A percentile compares a stretch with the other conserved stretches of the same genome.
phyloP scores from a whole-genome alignment of 2,888 invertebrate genomes.

The Macaria liturata region DNA sequence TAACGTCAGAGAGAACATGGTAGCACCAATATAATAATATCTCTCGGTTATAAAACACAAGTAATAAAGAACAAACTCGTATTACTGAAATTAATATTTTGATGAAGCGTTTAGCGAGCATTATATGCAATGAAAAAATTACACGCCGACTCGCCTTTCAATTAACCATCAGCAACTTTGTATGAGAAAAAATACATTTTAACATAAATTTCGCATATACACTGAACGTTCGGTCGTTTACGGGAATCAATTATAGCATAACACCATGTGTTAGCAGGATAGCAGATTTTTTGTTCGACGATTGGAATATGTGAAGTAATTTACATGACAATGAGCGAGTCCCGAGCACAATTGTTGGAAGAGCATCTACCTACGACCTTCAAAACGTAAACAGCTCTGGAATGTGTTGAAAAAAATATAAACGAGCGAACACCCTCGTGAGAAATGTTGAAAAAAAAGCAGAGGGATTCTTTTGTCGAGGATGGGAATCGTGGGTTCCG shows the following conservation, averaged over 20 bases:
- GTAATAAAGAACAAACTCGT: slow-evolving; percentile 13
- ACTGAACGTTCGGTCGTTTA: slow-evolving; percentile 7
- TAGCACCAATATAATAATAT: slow-evolving; percentile 8
- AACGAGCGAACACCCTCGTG: slow-evolving; percentile 66
- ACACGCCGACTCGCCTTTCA: slow-evolving; percentile 23
- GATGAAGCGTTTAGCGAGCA: slow-evolving; percentile 21
- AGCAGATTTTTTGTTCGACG: slow-evolving; percentile 1
- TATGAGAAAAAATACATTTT: slow-evolving; percentile 27
- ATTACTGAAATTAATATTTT: slow-evolving; percentile 7
- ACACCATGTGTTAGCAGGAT: slow-evolving; percentile 5
- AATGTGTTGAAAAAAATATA: slow-evolving; percentile 65
- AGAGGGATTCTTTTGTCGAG: slow-evolving; percentile 57
- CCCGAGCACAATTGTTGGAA: slow-evolving; percentile 28
- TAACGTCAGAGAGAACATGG: slow-evolving; percentile 12
- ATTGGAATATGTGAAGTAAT: slow-evolving; percentile 3
- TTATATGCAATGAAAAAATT: slow-evolving; percentile 22
- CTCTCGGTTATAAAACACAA: slow-evolving; percentile 17
- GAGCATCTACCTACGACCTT: slow-evolving; percentile 63
- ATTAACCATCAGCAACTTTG: slow-evolving; percentile 28
- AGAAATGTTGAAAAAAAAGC: slow-evolving; percentile 64
- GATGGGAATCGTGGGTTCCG: slow-evolving; percentile 75
- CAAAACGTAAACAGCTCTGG: slow-evolving; percentile 71
- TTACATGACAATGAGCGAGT: slow-evolving; percentile 18
- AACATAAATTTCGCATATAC: slow-evolving; percentile 25
- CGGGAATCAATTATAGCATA: slow-evolving; percentile 27